A percentile compares a stretch with the other conserved stretches of the same genome.
Conservation (phyloP, 2,113 vertebrate species). For the Ciconia stormi region DNA sequence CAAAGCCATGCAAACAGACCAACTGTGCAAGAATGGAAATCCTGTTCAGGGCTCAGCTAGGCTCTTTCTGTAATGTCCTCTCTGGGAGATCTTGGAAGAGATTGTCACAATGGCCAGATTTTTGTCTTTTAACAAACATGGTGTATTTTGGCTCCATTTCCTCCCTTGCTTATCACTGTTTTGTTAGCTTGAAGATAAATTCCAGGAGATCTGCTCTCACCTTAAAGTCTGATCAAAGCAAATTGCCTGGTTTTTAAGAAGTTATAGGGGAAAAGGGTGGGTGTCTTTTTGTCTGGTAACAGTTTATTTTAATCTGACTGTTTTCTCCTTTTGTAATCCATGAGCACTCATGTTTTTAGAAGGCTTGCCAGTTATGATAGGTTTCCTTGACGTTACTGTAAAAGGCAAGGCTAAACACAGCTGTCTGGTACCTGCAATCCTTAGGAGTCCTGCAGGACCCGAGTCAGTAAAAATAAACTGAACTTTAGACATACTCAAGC, state of each 20-base stretch:
- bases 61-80: neutral
- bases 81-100: neutral
- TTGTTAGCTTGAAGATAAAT: slow-evolving; percentile 60
- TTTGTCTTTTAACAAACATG: slow-evolving; percentile 39
- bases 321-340: slow-evolving; percentile 72
- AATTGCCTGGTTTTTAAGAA: slow-evolving; percentile 3
- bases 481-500: slow-evolving; percentile 39
- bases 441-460: slow-evolving; percentile 51
- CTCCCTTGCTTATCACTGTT: slow-evolving; percentile 54
- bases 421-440: slow-evolving; percentile 64
- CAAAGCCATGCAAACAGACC: neutral
- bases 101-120: slow-evolving; percentile 14
- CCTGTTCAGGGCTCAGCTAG: neutral
- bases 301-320: slow-evolving; percentile 72
- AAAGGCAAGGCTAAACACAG: slow-evolving; percentile 71
- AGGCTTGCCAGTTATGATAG: slow-evolving; percentile 68
- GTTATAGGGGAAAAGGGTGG: slow-evolving; percentile 40
- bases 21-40: neutral
- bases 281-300: slow-evolving; percentile 60
- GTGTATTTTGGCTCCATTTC: slow-evolving; percentile 16
- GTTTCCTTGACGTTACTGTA: slow-evolving; percentile 62
- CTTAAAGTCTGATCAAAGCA: slow-evolving; percentile 63
- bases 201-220: slow-evolving; percentile 52
- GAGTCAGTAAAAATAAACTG: slow-evolving; percentile 72
- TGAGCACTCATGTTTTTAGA: slow-evolving; percentile 60